Conservation (phyloP, 2,113 vertebrate species). For the Xiphorhynchus elegans region DNA sequence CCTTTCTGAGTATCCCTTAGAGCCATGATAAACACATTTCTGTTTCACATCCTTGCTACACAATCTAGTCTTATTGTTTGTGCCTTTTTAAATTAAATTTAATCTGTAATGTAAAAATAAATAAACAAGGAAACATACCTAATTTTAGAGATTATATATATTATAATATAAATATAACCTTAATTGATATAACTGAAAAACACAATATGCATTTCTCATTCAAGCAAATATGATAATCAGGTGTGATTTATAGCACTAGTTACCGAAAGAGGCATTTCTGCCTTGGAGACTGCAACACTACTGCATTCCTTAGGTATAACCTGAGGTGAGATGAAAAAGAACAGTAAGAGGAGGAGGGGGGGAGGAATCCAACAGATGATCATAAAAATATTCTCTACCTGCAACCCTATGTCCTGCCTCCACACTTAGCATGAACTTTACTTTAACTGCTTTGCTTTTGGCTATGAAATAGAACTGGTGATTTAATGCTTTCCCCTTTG, state of each 20-base stretch:
- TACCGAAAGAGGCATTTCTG: conserved; percentile 41
- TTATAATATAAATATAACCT: background rate
- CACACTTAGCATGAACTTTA: conserved; percentile 32
- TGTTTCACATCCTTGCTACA: background rate
- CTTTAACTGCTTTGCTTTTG: conserved; percentile 61
- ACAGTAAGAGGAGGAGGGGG: accelerated
- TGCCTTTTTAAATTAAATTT: background rate
- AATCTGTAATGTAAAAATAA: background rate
- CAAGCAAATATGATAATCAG: conserved; percentile 6
- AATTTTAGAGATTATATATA: background rate
- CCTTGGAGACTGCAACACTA: background rate
- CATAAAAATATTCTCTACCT: background rate
- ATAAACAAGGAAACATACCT: background rate
- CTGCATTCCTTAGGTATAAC: conserved; percentile 1
- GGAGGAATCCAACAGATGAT: background rate
- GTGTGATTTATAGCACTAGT: conserved; percentile 42
- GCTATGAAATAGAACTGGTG: conserved; percentile 29
- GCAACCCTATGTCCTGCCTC: background rate
- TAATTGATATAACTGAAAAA: conserved; percentile 40
- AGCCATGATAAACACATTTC: background rate
- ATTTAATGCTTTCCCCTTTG: background rate
- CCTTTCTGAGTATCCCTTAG: background rate
- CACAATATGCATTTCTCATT: conserved; percentile 7
- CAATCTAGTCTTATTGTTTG: background rate
- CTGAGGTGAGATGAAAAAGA: background rate